Base-by-base conservation (phyloP, 2,797 vertebrate genomes). In the Acrossocheilus fasciatus region DNA sequence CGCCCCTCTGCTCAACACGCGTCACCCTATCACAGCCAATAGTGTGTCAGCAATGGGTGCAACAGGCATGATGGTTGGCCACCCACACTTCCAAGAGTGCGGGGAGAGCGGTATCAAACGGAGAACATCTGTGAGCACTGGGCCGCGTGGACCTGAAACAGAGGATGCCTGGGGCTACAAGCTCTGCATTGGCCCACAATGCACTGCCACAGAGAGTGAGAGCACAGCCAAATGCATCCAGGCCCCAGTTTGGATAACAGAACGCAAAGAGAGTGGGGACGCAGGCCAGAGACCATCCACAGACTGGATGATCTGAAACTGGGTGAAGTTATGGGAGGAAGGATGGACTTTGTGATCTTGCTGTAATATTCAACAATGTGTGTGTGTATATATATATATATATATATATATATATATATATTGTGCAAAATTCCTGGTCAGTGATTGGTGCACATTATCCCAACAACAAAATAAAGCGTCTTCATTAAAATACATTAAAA, bases 41-140 rank as follows among this genome's bases (percentile, higher is more conserved):
- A 91, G 90, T 52, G 88, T 93, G 92, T 84, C 18, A 91, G 91
- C 52, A 45, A 41, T 84, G 86, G 91, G 91, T 84, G 93, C 94
- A 96, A 95, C 95, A 95, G 94, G 94, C 91, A 62, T 91, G 93
- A 92, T 68, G 88, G 93, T 93, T 94, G 95, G 95, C 94, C 94
- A 95, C 94, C 95, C 95, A 95, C 94, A 93, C 92, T 93, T 95
- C 90, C 89, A 90, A 88, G 87, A 88, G 92, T 90, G 92, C 92
- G 92, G 91, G 92, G 91, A 91, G 89, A 91, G 90, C 57, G 86
- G 93, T 96, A 96, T 96, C 96, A 95, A 95, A 93, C 95, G 90
- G 94, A 92, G 94, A 96, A 96, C 95, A 96, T 96, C 96, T 96
- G 95, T 96, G 95, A 95, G 94, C 92, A 93, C 94, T 95, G 95